A percentile compares a stretch with the other conserved stretches of the same genome.
These are phyloP conservation scores for Temnopleurus reevesii DNA, from an alignment of 53 echinoderm and acorn worm genomes.

Conservation along the genomic window DNA sequence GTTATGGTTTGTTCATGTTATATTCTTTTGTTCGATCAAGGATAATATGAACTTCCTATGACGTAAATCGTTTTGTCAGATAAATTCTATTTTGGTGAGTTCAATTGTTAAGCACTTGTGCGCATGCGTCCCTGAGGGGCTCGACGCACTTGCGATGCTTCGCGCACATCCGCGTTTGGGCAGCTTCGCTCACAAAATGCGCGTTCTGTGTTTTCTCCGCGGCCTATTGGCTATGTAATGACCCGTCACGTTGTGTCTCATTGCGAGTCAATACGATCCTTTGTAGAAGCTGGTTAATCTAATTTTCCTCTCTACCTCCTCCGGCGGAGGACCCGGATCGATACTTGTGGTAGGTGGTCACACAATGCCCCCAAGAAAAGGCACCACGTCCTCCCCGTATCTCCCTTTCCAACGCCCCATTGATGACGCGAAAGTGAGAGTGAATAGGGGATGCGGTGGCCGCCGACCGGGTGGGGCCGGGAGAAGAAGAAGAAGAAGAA, in stretches of 20 bases:
- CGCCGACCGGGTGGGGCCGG: neutral
- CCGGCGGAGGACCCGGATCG: slow-evolving; percentile 5
- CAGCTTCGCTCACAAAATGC: neutral
- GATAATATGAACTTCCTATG: too few species aligned
- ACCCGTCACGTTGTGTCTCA: slow-evolving; percentile 27
- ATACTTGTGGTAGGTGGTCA: slow-evolving; percentile 58
- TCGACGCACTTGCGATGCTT: slow-evolving; percentile 20
- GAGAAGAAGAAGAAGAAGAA: neutral
- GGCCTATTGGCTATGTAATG: slow-evolving; percentile 48
- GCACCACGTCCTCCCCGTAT: neutral
- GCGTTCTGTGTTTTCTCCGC: slow-evolving; percentile 30
- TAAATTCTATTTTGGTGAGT: too few species aligned
- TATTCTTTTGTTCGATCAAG: too few species aligned
- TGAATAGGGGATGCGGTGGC: neutral
- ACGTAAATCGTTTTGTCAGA: too few species aligned
- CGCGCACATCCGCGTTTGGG: slow-evolving; percentile 24
- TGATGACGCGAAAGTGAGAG: slow-evolving; percentile 8
- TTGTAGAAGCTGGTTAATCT: slow-evolving; percentile 49
- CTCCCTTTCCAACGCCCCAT: slow-evolving; percentile 26
- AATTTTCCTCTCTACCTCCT: slow-evolving; percentile 61
- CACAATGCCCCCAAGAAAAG: neutral
- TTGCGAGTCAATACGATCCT: slow-evolving; percentile 34
- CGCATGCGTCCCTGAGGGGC: neutral
- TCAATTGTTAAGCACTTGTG: neutral
- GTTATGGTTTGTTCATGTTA: too few species aligned